Percentiles rank a stretch among this genome's conserved stretches.
phyloP scores from a whole-genome alignment of 1,140 invertebrate genomes.

The Heliconius melpomene region DNA sequence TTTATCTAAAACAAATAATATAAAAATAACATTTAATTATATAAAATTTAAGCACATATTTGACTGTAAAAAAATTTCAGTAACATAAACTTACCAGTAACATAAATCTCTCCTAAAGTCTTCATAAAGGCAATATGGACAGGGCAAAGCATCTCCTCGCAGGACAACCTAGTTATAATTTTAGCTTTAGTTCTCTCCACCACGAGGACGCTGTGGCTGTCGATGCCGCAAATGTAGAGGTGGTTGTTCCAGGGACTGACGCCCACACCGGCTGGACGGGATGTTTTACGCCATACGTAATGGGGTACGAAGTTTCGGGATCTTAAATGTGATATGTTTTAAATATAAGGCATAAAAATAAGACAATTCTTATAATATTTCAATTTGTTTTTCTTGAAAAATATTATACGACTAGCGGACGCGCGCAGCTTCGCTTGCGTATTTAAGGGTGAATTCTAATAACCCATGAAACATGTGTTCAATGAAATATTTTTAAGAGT shows the following conservation, averaged over 20 bases:
- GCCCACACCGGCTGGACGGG: conserved; percentile 82
- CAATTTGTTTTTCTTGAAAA: too few relatives aligned
- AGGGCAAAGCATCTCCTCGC: conserved; percentile 84
- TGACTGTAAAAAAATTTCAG: too few relatives aligned
- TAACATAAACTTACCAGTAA: conserved; percentile 76
- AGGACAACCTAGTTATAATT: conserved; percentile 76
- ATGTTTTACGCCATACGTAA: conserved; percentile 80
- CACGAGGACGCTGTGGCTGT: conserved; percentile 81
- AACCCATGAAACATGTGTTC: too few relatives aligned
- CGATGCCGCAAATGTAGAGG: conserved; percentile 82
- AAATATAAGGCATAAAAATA: too few relatives aligned
- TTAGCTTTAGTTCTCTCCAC: conserved; percentile 81
- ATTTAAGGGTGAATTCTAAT: too few relatives aligned
- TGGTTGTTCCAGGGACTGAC: conserved; percentile 82
- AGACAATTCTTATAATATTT: too few relatives aligned
- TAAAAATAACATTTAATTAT: too few relatives aligned
- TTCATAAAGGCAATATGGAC: conserved; percentile 85
- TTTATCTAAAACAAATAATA: conserved; percentile 80
- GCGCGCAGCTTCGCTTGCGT: too few relatives aligned
- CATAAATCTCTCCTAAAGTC: conserved; percentile 83
- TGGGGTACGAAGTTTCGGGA: conserved; percentile 78
- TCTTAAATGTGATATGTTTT: conserved; percentile 44
- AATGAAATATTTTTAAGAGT: too few relatives aligned
- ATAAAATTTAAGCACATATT: too few relatives aligned
- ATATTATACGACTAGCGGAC: too few relatives aligned